Percentiles rank a stretch among this genome's conserved stretches.
Conservation (phyloP, 2,113 vertebrate species). For the Sebastes schlegelii region DNA sequence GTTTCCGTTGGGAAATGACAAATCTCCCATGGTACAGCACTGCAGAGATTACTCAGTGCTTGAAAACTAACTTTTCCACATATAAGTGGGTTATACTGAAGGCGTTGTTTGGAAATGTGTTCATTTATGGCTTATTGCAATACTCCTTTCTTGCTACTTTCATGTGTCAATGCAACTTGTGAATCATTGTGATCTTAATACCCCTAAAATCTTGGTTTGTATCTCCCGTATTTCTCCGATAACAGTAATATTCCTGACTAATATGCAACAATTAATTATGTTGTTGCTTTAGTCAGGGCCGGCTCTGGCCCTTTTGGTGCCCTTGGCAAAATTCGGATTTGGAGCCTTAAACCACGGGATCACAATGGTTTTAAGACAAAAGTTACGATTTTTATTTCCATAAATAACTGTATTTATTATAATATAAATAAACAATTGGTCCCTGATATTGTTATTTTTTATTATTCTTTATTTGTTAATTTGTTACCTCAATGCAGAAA, state of each 20-base stretch:
- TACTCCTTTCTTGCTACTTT: neutral
- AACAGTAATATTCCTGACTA: neutral
- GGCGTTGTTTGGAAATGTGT: neutral
- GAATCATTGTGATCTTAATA: neutral
- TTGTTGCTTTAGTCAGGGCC: neutral
- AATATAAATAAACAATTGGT: too few relatives aligned
- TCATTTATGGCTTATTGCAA: neutral
- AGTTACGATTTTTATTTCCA: too few relatives aligned
- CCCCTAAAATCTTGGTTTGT: neutral
- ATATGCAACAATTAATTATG: neutral
- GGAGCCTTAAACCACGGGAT: too few relatives aligned
- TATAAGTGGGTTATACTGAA: neutral
- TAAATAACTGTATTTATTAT: too few relatives aligned
- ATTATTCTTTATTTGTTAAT: too few relatives aligned
- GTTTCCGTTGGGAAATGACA: constrained; percentile 26
- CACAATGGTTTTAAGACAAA: too few relatives aligned
- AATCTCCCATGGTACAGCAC: neutral
- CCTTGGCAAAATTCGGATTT: too few relatives aligned
- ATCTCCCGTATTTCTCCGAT: neutral
- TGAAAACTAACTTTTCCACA: neutral
- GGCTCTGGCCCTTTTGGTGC: too few relatives aligned
- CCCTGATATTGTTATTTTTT: too few relatives aligned
- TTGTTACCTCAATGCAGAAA: too few relatives aligned
- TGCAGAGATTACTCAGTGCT: neutral
- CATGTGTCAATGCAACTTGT: neutral